Evolutionary conservation across 2,888 invertebrate species (phyloP).

Genomic region (Elegia similella): DNA sequence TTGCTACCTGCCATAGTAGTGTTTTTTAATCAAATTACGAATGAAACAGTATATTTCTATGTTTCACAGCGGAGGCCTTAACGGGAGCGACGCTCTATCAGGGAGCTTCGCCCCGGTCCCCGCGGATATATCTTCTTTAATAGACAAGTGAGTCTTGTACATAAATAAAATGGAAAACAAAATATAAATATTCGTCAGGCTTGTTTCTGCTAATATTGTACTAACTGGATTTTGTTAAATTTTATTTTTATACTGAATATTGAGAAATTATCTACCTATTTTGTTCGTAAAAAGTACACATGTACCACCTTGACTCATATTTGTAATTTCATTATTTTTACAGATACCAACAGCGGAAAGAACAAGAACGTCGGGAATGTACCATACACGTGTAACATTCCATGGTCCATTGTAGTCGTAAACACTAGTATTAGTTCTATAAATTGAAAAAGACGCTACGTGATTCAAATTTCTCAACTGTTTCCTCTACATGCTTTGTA

Average conservation of each 20-base stretch:
- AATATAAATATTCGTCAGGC: too few relatives aligned
- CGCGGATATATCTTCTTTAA: constrained; percentile 75
- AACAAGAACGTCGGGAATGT: constrained; percentile 87
- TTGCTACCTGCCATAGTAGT: constrained; percentile 19
- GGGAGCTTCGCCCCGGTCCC: constrained; percentile 68
- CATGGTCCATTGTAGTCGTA: constrained; percentile 33
- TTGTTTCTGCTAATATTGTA: too few relatives aligned
- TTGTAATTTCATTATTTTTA: constrained; percentile 31
- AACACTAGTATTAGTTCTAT: constrained; percentile 11
- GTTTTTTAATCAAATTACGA: not conserved
- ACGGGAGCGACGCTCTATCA: constrained; percentile 67
- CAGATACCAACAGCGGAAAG: constrained; percentile 88
- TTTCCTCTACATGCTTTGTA: constrained; percentile 10
- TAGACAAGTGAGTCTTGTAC: constrained; percentile 68
- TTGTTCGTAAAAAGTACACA: not conserved
- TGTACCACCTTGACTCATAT: not conserved
- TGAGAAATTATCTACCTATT: too few relatives aligned
- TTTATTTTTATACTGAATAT: too few relatives aligned
- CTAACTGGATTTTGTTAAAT: too few relatives aligned
- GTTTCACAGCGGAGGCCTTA: constrained; percentile 61
- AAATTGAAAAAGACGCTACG: constrained; percentile 11
- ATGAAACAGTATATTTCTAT: constrained; percentile 21
- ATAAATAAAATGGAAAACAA: too few relatives aligned
- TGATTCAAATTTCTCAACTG: not conserved
- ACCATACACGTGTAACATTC: constrained; percentile 86